These are phyloP conservation scores for Fukomys damarensis DNA, from an alignment of 2,113 vertebrate species.

Conservation along the genomic window DNA sequence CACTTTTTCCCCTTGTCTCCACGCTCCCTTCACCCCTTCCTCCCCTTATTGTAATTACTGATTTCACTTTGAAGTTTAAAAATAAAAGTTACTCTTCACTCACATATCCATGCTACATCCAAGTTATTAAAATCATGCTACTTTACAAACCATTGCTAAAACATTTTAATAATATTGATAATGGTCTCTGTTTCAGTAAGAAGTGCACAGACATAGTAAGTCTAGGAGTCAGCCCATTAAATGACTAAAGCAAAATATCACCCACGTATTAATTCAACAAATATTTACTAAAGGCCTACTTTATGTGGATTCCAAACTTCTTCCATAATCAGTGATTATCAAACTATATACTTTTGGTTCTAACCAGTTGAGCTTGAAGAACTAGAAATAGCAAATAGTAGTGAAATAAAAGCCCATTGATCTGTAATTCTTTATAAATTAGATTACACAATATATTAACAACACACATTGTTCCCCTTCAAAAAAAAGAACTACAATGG, in stretches of 20 bases:
- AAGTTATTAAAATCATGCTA: background rate
- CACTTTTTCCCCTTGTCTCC: too few species aligned
- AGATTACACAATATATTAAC: background rate
- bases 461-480: background rate
- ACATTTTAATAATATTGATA: background rate
- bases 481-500: background rate
- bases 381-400: slow-evolving; percentile 40
- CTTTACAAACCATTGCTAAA: slow-evolving; percentile 36
- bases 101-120: background rate
- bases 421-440: slow-evolving; percentile 16
- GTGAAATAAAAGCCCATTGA: slow-evolving; percentile 11
- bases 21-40: too few species aligned
- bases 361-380: background rate
- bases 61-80: slow-evolving; percentile 64
- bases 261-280: background rate
- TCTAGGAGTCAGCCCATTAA: background rate
- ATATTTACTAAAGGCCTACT: slow-evolving; percentile 15
- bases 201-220: background rate
- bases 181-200: background rate
- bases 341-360: background rate
- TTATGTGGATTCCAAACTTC: background rate
- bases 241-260: slow-evolving; percentile 24
- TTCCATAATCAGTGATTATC: background rate
- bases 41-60: slow-evolving; percentile 69
- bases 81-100: slow-evolving; percentile 14